phyloP scores from a whole-genome alignment of 2,797 vertebrate species.

The Halcyon smyrnensis region DNA sequence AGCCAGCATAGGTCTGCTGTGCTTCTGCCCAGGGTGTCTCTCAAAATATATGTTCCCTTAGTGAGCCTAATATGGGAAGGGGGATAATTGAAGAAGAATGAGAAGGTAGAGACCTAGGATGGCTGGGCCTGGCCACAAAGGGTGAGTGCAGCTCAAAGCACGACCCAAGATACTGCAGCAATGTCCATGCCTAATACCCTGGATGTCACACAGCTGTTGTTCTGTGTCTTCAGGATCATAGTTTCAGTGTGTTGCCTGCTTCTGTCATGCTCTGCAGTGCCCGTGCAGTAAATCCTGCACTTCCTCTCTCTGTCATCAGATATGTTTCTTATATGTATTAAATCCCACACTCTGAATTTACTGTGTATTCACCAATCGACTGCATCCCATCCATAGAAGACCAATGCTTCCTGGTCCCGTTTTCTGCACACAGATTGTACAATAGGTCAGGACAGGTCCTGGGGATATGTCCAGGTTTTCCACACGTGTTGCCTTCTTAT shows the following conservation, averaged over 20 bases:
- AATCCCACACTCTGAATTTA: neutral
- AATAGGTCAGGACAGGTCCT: conserved; percentile 31
- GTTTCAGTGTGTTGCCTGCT: neutral
- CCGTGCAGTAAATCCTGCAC: neutral
- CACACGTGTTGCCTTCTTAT: neutral
- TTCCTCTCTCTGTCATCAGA: neutral
- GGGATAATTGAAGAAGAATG: neutral
- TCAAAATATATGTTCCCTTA: neutral
- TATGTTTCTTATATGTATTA: neutral
- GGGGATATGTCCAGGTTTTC: conserved; percentile 12
- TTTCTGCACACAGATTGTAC: conserved; percentile 21
- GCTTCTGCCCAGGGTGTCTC: neutral
- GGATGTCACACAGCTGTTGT: neutral
- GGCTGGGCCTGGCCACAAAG: neutral
- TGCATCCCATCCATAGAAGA: neutral
- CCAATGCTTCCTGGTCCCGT: neutral
- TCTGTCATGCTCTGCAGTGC: neutral
- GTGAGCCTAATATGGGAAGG: neutral
- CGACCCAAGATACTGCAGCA: neutral
- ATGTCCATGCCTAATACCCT: fast-evolving
- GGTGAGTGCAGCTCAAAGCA: neutral
- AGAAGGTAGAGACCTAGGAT: neutral
- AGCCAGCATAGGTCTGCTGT: neutral
- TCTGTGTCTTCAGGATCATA: neutral
- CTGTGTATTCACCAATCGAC: neutral